phyloP scores from a whole-genome alignment of 2,797 vertebrate genomes.

The Melanotaenia maccullochi region DNA sequence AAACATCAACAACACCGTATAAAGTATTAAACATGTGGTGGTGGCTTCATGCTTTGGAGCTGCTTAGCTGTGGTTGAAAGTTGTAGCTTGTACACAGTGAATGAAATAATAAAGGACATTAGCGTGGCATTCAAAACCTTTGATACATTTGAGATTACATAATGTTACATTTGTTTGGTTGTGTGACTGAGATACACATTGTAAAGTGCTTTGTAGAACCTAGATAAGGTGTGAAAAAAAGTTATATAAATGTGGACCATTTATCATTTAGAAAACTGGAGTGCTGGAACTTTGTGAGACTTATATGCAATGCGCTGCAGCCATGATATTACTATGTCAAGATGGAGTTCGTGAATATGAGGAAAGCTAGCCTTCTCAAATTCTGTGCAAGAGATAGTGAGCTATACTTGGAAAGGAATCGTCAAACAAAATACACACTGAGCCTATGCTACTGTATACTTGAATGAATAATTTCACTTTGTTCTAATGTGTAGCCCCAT shows the following conservation, averaged over 20 bases:
- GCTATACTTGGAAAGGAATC: slow-evolving; percentile 59
- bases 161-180: not conserved
- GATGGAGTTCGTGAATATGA: slow-evolving; percentile 75
- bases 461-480: slow-evolving; percentile 60
- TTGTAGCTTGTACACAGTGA: not conserved
- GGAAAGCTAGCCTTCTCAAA: slow-evolving; percentile 67
- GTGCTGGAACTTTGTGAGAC: slow-evolving; percentile 34
- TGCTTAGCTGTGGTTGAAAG: not conserved
- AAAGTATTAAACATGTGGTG: not conserved
- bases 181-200: not conserved
- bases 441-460: slow-evolving; percentile 52
- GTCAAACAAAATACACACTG: slow-evolving; percentile 51
- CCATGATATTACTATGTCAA: slow-evolving; percentile 45
- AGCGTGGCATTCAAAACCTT: not conserved
- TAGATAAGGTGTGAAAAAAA: not conserved
- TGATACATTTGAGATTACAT: not conserved
- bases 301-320: slow-evolving; percentile 36
- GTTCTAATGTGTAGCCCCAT: slow-evolving; percentile 26
- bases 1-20: not conserved
- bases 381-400: slow-evolving; percentile 47
- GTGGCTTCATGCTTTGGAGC: not conserved
- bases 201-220: not conserved
- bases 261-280: not conserved
- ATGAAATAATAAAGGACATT: not conserved
- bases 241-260: not conserved